Conservation (phyloP, 2,797 vertebrate species). For the Argentina silus region DNA sequence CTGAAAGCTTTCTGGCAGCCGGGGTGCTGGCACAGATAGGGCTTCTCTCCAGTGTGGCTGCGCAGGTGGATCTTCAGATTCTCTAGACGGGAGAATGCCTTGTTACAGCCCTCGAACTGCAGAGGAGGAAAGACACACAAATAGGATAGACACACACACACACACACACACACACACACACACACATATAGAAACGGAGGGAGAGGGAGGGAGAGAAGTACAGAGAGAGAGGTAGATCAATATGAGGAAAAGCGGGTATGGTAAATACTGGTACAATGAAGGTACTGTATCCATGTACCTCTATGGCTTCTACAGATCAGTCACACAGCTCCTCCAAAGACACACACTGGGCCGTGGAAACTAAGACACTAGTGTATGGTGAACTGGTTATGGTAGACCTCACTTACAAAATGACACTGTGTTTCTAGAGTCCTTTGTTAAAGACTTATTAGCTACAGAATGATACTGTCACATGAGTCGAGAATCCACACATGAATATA, state of each 20-base stretch:
- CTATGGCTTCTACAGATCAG: slow-evolving; percentile 64
- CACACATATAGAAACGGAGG: slow-evolving; percentile 36
- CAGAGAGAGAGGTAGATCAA: slow-evolving; percentile 40
- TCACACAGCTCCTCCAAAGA: slow-evolving; percentile 48
- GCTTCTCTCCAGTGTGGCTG: slow-evolving; percentile 97
- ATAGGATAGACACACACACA: slow-evolving; percentile 31
- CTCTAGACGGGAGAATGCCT: slow-evolving; percentile 94
- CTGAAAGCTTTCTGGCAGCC: slow-evolving; percentile 99
- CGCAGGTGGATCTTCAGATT: slow-evolving; percentile 96
- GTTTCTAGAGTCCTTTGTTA: slow-evolving; percentile 37
- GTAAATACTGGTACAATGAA: slow-evolving; percentile 58
- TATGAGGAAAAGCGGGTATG: slow-evolving; percentile 40
- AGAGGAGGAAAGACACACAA: slow-evolving; percentile 26
- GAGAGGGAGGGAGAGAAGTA: background rate
- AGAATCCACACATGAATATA: background rate
- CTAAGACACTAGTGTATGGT: background rate
- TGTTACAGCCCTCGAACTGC: slow-evolving; percentile 94
- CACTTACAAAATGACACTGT: background rate
- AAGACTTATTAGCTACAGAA: background rate
- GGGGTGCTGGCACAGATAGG: slow-evolving; percentile 97
- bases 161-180: slow-evolving; percentile 46
- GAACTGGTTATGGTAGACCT: background rate
- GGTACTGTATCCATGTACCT: slow-evolving; percentile 62
- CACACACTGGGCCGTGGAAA: slow-evolving; percentile 62
- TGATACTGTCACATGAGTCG: background rate